Conservation (phyloP, 2,888 invertebrate species). For the Ormyrus labotus region DNA sequence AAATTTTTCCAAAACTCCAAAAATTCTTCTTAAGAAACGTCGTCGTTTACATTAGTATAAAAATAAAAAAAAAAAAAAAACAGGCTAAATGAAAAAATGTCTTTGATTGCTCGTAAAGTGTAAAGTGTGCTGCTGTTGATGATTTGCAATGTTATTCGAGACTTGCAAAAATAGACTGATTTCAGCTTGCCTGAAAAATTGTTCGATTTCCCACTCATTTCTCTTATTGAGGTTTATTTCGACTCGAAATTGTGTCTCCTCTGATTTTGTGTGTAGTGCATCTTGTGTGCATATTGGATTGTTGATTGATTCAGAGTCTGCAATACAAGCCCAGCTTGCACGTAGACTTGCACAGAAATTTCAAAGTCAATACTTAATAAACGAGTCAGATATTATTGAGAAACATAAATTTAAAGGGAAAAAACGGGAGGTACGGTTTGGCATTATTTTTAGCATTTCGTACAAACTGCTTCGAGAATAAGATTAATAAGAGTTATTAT, state of each 20-base stretch:
- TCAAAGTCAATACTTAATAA: constrained; percentile 23
- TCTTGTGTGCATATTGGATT: not conserved
- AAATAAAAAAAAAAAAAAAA: not conserved
- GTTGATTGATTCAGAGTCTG: too few species aligned
- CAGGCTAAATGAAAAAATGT: too few species aligned
- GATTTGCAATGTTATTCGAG: not conserved
- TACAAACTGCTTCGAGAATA: constrained; percentile 34
- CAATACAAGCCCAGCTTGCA: too few species aligned
- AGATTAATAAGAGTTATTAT: not conserved
- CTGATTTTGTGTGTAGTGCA: not conserved
- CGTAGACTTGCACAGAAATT: too few species aligned
- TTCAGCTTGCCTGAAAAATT: not conserved
- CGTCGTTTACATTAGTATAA: too few species aligned
- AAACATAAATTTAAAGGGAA: constrained; percentile 34
- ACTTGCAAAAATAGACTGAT: not conserved
- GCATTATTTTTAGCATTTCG: constrained; percentile 29
- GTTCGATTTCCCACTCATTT: not conserved
- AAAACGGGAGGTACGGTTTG: too few species aligned
- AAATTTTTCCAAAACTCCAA: too few species aligned
- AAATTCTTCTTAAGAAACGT: too few species aligned
- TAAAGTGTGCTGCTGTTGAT: too few species aligned
- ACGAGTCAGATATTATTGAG: constrained; percentile 23
- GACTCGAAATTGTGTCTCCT: not conserved
- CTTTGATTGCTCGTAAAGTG: too few species aligned
- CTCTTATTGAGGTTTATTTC: not conserved